These are phyloP conservation scores for Holcopasites calliopsidis DNA, from an alignment of 1,140 invertebrate species.

Conservation along the genomic window DNA sequence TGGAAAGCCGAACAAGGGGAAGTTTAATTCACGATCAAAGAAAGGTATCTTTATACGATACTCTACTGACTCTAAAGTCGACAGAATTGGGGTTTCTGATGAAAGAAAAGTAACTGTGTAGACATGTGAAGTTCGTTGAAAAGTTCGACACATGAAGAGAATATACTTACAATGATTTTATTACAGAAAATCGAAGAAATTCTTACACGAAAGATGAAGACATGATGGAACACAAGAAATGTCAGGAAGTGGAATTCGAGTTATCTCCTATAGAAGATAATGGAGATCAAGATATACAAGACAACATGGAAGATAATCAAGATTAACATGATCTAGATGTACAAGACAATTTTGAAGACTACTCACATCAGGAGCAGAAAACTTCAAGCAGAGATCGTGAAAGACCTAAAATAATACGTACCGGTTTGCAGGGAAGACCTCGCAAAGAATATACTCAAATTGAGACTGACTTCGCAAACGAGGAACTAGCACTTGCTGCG, in stretches of 20 bases:
- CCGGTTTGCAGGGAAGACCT: background rate
- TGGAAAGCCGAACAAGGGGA: background rate
- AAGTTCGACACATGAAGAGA: background rate
- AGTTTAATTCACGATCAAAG: background rate
- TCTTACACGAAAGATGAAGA: too few relatives aligned
- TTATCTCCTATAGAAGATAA: background rate
- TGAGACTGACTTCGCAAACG: background rate
- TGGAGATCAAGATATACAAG: background rate
- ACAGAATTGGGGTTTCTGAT: background rate
- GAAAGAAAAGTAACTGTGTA: background rate
- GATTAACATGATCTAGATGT: too few relatives aligned
- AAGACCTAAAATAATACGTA: background rate
- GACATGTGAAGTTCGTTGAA: constrained; percentile 19
- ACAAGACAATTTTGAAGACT: too few relatives aligned
- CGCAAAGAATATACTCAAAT: background rate
- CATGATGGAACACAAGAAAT: background rate
- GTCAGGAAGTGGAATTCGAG: background rate
- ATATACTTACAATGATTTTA: background rate
- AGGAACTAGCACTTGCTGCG: background rate
- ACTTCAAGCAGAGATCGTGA: background rate
- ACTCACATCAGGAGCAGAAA: background rate
- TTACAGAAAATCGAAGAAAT: too few relatives aligned
- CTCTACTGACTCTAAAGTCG: constrained; percentile 2
- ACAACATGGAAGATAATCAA: background rate
- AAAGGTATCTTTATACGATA: constrained; percentile 5